Percentiles rank a stretch among this genome's conserved stretches.
These are phyloP conservation scores for Gadus macrocephalus DNA, from an alignment of 2,113 vertebrate species.

Conservation along the genomic window DNA sequence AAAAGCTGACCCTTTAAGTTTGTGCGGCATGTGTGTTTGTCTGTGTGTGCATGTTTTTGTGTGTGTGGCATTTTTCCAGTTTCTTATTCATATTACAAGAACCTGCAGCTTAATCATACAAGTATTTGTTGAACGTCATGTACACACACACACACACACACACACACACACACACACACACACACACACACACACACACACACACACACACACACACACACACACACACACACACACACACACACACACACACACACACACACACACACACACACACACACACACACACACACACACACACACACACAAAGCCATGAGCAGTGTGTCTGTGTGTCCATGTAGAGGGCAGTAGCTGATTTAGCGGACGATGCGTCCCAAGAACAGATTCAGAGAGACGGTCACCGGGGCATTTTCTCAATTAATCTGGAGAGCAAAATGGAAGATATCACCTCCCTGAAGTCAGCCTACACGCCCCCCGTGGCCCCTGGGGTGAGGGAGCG, in stretches of 20 bases:
- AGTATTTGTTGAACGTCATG: not conserved
- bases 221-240: no score
- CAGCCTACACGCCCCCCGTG: constrained; percentile 37
- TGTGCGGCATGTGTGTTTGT: no score
- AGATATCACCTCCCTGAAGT: constrained; percentile 42
- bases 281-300: no score
- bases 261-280: no score
- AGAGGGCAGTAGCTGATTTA: constrained; percentile 41
- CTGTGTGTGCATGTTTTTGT: no score
- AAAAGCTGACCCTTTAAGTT: no score
- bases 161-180: not conserved
- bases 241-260: no score
- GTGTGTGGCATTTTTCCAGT: no score
- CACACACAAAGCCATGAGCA: no score
- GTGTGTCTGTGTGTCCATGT: not conserved
- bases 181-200: no score
- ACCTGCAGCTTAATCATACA: not conserved
- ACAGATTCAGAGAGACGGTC: constrained; percentile 43
- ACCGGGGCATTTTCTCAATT: constrained; percentile 50
- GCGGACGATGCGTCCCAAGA: constrained; percentile 25
- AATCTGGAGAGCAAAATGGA: constrained; percentile 50
- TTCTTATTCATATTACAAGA: no score
- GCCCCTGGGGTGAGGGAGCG: constrained; percentile 42
- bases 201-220: no score
- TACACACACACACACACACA: not conserved